Evolutionary conservation across 2,888 invertebrate genomes (phyloP), one percentile per base, ranked within the genome.

Genomic region (Itoplectis maculator): DNA sequence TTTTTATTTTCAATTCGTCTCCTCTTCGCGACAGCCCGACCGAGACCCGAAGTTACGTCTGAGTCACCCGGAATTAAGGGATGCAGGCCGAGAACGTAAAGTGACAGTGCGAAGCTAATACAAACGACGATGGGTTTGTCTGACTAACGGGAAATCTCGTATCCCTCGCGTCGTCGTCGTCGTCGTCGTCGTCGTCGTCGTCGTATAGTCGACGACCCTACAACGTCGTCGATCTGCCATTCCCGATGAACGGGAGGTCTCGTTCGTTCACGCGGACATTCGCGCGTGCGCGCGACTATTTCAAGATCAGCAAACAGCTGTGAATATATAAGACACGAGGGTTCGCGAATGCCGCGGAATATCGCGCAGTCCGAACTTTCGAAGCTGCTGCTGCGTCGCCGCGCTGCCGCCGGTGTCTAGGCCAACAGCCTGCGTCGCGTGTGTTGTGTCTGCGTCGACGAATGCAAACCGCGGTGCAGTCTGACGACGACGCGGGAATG

Each of bases 401-500:
- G n/a, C n/a, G n/a, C n/a, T n/a, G n/a, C n/a, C n/a, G n/a, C n/a
- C n/a, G 63, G 56, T 82, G 82, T 82, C 78, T 82, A 78, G 82
- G 82, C 78, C 82, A 75, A 40, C 74, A 74, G 78, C 69, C 74
- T 65, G 65, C 68, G 68, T 54, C 73, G 47, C 40, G 23, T 51
- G 37, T 78, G 78, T 82, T 82, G 82, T 74, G 82, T 78, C 82
- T 82, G 74, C 29, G 29, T 2, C 69, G 66, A 45, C 68, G n/a
- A 0, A 18, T 61, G 37, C 61, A 61, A 61, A 8, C 5, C 15
- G 72, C 68, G 47, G 73, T 42, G 49, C 20, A 56, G 59, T 70
- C 63, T 65, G 69, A 75, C 74, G 74, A 82, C 78, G n/a, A n/a
- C n/a, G n/a, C 74, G 68, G 77, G 73, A 70, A 37, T 74, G 69